Evolutionary conservation across 2,113 vertebrate genomes (phyloP), one percentile per base, ranked within the genome.

Genomic region (Mionectes macconnelli): DNA sequence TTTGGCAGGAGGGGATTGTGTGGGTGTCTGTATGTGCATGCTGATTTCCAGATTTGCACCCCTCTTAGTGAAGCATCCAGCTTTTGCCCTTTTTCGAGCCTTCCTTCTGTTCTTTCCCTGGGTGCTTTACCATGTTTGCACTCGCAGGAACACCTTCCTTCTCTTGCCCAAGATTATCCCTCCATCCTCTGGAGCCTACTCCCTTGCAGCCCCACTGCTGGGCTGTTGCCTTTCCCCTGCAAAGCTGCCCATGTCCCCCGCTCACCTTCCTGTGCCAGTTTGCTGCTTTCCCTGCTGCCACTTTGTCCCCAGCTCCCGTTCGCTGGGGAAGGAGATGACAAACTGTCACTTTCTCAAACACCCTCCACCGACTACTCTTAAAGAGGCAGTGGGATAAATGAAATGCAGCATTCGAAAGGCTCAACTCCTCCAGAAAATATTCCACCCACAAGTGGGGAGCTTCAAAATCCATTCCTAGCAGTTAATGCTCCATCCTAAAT

Each of bases 401-500:
- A 93, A 95, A 97, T 96, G 90, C 90, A 93, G 77, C 66, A 89
- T 93, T 91, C 25, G 4, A 94, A 96, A 96, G 94, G 76, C 93
- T 96, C 92, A 66, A 78, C 95, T 96, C 94, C 96, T 95, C 89
- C 93, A 95, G 92, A 97, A 96, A 97, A 96, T 96, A 87, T 93
- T 88, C 88, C 91, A 80, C 63, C 87, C 73, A 94, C 66, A 86
- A 93, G 80, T 85, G 77, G 70, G 59, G 91, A 96, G 88, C 63
- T 91, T 96, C 95, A 92, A 33, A 91, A 86, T 96, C 84, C 95
- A 74, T 94, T 94, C 80, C 66, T 92, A 66, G 92, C 90, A 84
- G 96, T 96, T 97, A 96, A 96, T 97, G 96, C 96, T 96, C 92
- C 86, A 89, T 96, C 96, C 88, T 96, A 96, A 96, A 95, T 96